Evolutionary conservation across 2,797 vertebrate genomes (phyloP), one percentile per base, ranked within the genome.

Genomic region (Harpagifer antarcticus): DNA sequence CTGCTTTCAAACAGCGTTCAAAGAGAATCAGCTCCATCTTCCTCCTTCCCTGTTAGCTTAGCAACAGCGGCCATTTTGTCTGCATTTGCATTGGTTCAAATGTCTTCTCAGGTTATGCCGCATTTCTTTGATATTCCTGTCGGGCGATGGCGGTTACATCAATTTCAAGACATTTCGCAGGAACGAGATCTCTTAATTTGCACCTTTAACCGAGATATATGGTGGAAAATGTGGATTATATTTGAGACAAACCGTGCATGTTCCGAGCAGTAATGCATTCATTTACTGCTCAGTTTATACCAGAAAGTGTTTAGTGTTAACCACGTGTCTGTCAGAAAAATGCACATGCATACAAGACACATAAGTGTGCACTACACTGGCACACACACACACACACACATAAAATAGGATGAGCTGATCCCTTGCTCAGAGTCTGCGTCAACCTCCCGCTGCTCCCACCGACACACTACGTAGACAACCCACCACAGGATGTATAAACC

Each of bases 41-140:
- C 84, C 80, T 84, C 84, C 74, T 88, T 49, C 76, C 63, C 63
- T 67, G 82, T 80, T 86, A 88, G 91, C 89, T 91, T 92, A 90
- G 91, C 91, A 91, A 87, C 87, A 93, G 92, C 90, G 84, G 93
- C 94, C 94, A 95, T 96, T 95, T 95, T 95, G 93, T 94, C 87
- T 90, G 77, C 70, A 77, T 88, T 91, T 86, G 62, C 69, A 69
- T 86, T 85, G 76, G 82, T 82, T 59, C 57, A 70, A 71, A 79
- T 49, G 27, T 85, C 56, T 81, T 13, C 66, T 81, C 27, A 9
- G 87, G 76, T 87, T 68, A 76, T 42, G 65, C 72, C 48, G 49
- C 17, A 43, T 81, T 77, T 76, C 42, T 68, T 56, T 78, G 19
- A 81, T 69, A 74, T 75, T 85, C 55, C 43, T 23, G 1, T 68